Evolutionary conservation across 2,797 vertebrate species (phyloP), one percentile per base, ranked within the genome.

Genomic region (Uromys caudimaculatus): DNA sequence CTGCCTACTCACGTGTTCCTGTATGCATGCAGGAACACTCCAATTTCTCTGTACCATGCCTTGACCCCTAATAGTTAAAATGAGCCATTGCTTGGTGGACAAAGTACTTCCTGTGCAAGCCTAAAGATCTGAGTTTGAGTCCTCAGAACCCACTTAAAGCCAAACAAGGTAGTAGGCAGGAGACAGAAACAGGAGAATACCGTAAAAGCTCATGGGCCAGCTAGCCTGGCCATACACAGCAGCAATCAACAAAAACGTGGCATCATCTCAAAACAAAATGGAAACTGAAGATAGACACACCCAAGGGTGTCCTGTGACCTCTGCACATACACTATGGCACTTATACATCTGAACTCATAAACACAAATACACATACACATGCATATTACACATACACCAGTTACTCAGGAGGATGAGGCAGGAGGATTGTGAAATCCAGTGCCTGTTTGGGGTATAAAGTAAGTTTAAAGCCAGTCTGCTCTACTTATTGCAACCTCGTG

Each of bases 21-120:
- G 52, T 50, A 64, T 2, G 1, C 75, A 94, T 77, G 69, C 82
- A 91, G 50, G 84, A 97, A 89, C 54, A 94, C 44, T 95, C 41
- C 27, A 16, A n/a, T 90, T 62, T 93, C 78, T 89, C 82, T 73
- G 41, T 62, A 54, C 29, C 56, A 69, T 38, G 27, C 60, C 58
- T 58, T 90, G 64, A 16, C 76, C 58, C 47, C 82, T 52, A 91
- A 58, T 35, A 84, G 71, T 71, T 88, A 76, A 93, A 84, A 32
- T 38, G 47, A 96, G 64, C 23, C 60, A 77, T 54, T 73, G 71
- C 64, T 87, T 24, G 17, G 35, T 71, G 47, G n/a, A 64, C 50
- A 87, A 87, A 71, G 67, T 87, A 1, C 84, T 87, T 87, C 47
- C 47, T n/a, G 23, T 87, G 50, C 14, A 73, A 87, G 50, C 23